Base-by-base conservation (phyloP, 1,140 invertebrate species). In the Hyposmocoma kahamanoa region DNA sequence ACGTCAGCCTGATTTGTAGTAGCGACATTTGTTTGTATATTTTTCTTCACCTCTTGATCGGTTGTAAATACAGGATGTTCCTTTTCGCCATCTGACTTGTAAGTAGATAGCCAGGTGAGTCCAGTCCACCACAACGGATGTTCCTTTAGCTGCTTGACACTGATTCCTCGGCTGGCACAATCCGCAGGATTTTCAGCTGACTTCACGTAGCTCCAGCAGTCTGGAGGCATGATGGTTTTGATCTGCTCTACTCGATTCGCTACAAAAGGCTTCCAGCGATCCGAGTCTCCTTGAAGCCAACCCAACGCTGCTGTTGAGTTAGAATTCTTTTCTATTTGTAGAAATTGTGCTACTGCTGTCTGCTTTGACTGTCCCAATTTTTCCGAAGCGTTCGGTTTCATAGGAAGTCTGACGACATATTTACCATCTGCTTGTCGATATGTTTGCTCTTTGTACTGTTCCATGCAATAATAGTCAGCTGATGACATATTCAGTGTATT, bases 171-270 rank as follows among this genome's bases (percentile, higher is more conserved):
- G 9, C 77, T 80, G 9, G 64, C 24, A 1, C 58, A 42, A 59
- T 88, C 84, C 1, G 77, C 78, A 13, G 79, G 76, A 59, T 88
- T 88, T 2, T 71, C 41, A n/a, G 42, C 19, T 1, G 69, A 58
- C 9, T 46, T 34, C 0, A 87, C 63, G 55, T 88, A 72, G 21
- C 21, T n/a, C 87, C 84, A 88, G 9, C 70, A 19, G 2, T 39
- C 32, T 4, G 41, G 10, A 19, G 26, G 19, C 9, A 59, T 53
- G 11, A 56, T 43, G 19, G 48, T 24, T 49, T 59, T 63, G 22
- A 83, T 81, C 54, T 63, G 34, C 1, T 61, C 13, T 0, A 84
- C 71, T 20, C 77, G 41, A 63, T 84, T 86, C 74, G 82, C 0
- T 6, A 41, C 38, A 13, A 41, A 41, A 21, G 65, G 62, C 30